phyloP scores from a whole-genome alignment of 2,888 invertebrate genomes.

The Machimus atricapillus region DNA sequence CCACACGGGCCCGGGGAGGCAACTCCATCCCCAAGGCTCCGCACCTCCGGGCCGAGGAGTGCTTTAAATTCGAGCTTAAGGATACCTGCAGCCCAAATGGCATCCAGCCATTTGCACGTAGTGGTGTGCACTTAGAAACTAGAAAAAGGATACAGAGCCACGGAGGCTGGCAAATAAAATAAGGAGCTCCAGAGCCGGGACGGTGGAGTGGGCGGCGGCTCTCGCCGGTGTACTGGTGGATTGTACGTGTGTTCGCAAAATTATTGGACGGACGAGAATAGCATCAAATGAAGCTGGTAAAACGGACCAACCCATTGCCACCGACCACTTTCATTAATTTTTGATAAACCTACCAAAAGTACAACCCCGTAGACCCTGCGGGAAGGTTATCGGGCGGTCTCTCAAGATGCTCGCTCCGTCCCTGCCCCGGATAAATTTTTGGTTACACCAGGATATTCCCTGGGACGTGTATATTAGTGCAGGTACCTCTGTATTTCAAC shows the following conservation, averaged over 20 bases:
- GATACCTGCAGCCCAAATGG: constrained; percentile 32
- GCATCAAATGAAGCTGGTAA: constrained; percentile 37
- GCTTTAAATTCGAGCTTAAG: constrained; percentile 8
- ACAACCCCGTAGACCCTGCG: constrained; percentile 26
- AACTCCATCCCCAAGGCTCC: neutral
- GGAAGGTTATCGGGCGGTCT: constrained; percentile 34
- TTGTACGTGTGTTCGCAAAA: constrained; percentile 31
- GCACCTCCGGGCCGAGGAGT: neutral
- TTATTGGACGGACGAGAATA: constrained; percentile 40
- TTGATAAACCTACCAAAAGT: constrained; percentile 37
- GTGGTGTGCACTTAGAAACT: constrained; percentile 32
- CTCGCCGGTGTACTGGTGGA: neutral
- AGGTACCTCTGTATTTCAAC: constrained; percentile 30
- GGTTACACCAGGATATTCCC: constrained; percentile 11
- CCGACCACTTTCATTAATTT: constrained; percentile 39
- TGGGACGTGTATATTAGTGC: constrained; percentile 28
- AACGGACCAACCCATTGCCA: constrained; percentile 35
- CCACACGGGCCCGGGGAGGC: no score
- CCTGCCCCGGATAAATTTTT: constrained; percentile 31
- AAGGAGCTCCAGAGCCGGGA: neutral
- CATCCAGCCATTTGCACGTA: constrained; percentile 32
- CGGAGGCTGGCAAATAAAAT: neutral
- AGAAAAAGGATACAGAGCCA: constrained; percentile 26
- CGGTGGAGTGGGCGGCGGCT: neutral
- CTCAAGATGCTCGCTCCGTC: constrained; percentile 22